Base-by-base conservation (phyloP, 2,888 invertebrate genomes). In the Anagyrus pseudococci region DNA sequence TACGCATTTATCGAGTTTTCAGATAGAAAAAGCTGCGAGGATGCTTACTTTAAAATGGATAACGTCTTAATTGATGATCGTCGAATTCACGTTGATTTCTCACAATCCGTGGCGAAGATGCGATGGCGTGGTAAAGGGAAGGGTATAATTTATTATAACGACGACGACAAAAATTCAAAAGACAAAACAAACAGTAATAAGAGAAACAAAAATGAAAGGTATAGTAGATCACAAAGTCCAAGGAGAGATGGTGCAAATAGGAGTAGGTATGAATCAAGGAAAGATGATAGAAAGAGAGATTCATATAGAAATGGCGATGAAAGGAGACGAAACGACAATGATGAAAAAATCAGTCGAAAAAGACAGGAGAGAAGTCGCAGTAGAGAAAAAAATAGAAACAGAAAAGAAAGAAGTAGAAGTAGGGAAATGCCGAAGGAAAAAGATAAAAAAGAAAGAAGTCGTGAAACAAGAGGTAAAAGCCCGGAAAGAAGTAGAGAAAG, bases 41-140 rank as follows among this genome's bases (percentile, higher is more conserved):
- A 93, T 72, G 99, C 99, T 1, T 99, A 94, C 82, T 97, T 99
- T 76, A 99, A 99, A 84, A 99, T 99, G 99, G 98, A 98, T 79
- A 99, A 99, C 84, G 98, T 99, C 0, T 84, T 99, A 6, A 99
- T 99, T 73, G 99, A 99, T 82, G 99, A 99, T 78, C 85, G 99
- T 25, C 86, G 99, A 68, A 99, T 99, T 75, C 99, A 99, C 83
- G 99, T 99, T 0, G 99, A 99, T 82, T 99, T 99, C 83, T 98
- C 97, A 68, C 99, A 99, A 80, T 98, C 98, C 52, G 98, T 99
- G 0, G 90, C 98, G 1, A 98, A 97, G 82, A 87, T 94, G 72
- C 90, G 90, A 73, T 96, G 94, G 93, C 85, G 89, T 57, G 95
- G 95, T 2, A 95, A 94, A 83, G 95, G 93, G 0, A 86, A 90